Evolutionary conservation across 2,888 invertebrate species (phyloP).

Genomic region (Myopa testacea): DNA sequence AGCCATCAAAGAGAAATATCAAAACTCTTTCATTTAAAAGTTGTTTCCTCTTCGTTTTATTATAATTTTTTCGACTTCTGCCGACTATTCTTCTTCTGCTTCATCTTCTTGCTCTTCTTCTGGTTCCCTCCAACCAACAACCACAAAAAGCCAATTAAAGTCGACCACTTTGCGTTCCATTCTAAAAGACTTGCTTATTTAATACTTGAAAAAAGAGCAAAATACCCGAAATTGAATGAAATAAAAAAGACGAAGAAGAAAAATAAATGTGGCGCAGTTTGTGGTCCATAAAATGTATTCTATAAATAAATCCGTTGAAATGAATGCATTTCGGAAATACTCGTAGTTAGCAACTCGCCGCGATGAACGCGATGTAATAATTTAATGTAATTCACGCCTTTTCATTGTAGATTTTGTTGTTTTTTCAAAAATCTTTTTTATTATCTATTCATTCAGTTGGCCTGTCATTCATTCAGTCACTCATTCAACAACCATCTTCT

Average conservation of each 20-base stretch:
- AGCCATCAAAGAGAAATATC: too few relatives aligned
- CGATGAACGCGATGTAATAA: conserved; percentile 31
- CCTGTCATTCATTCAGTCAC: neutral
- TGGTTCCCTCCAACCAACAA: neutral
- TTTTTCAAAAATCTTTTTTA: too few relatives aligned
- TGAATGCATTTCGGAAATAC: conserved; percentile 29
- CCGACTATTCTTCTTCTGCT: neutral
- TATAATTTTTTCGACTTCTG: neutral
- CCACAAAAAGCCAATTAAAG: conserved; percentile 10
- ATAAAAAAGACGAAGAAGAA: too few relatives aligned
- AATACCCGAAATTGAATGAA: too few relatives aligned
- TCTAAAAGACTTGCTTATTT: too few relatives aligned
- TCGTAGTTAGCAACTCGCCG: neutral
- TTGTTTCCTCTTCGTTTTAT: too few relatives aligned
- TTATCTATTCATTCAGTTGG: neutral
- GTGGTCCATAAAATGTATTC: conserved; percentile 8
- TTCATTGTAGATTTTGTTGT: conserved; percentile 18
- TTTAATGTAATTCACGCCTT: conserved; percentile 43
- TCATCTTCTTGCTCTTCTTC: too few relatives aligned
- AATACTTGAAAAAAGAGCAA: too few relatives aligned
- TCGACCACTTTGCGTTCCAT: neutral
- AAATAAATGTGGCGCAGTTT: conserved; percentile 9
- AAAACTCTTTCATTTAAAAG: too few relatives aligned
- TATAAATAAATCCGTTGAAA: conserved; percentile 17
- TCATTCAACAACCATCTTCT: conserved; percentile 9